phyloP scores from a whole-genome alignment of 2,888 invertebrate genomes.

The Conistra vaccinii region DNA sequence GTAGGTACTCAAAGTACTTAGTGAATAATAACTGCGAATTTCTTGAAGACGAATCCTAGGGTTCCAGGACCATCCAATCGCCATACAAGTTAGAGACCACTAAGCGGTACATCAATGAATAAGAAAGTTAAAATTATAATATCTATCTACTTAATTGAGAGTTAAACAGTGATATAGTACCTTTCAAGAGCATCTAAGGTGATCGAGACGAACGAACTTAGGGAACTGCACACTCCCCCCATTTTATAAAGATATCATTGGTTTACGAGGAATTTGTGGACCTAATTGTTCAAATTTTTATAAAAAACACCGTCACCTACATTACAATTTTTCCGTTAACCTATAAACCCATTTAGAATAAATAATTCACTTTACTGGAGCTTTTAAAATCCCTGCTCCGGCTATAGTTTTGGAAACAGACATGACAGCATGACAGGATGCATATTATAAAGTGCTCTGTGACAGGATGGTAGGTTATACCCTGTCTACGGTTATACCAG shows the following conservation, averaged over 20 bases:
- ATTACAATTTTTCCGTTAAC: slow-evolving; percentile 39
- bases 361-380: slow-evolving; percentile 3
- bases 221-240: slow-evolving; percentile 85
- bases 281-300: slow-evolving; percentile 24
- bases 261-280: slow-evolving; percentile 63
- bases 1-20: background rate
- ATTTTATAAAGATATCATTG: slow-evolving; percentile 75
- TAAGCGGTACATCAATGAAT: background rate
- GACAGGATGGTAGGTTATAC: no score
- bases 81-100: slow-evolving; percentile 1
- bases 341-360: slow-evolving; percentile 48
- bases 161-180: slow-evolving; percentile 65
- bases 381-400: slow-evolving; percentile 1
- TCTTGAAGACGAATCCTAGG: background rate
- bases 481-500: no score
- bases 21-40: background rate
- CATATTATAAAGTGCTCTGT: no score
- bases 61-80: background rate
- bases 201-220: slow-evolving; percentile 83
- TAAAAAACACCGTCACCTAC: slow-evolving; percentile 46
- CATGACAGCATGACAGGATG: slow-evolving; percentile 32
- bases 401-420: slow-evolving; percentile 14
- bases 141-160: background rate
- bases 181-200: slow-evolving; percentile 84
- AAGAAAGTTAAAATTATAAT: slow-evolving; percentile 6